Conservation (phyloP, 1,140 invertebrate genomes). For the Tetranychus urticae region DNA sequence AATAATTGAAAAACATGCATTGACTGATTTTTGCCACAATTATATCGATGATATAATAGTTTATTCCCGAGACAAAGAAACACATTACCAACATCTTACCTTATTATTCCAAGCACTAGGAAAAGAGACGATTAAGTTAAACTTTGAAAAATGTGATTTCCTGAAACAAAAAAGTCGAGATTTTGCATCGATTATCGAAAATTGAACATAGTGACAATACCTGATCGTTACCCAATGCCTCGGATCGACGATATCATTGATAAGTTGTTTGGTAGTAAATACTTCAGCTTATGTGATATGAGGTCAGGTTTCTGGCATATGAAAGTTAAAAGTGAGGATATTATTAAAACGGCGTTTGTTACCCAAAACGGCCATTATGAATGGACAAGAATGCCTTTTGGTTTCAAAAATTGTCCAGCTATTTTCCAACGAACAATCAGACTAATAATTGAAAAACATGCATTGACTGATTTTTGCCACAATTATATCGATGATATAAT, state of each 20-base stretch:
- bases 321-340: constrained; percentile 16
- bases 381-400: constrained; percentile 21
- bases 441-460: neutral
- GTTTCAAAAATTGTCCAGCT: constrained; percentile 15
- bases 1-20: neutral
- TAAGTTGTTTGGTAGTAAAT: constrained; percentile 15
- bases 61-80: constrained; percentile 11
- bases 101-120: no score
- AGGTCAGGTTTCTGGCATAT: constrained; percentile 25
- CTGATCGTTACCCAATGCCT: constrained; percentile 13
- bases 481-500: constrained; percentile 19
- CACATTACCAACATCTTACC: neutral
- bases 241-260: constrained; percentile 17
- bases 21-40: constrained; percentile 14
- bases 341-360: constrained; percentile 23
- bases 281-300: constrained; percentile 24
- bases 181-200: neutral
- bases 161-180: neutral
- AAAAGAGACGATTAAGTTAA: no score
- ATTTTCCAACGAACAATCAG: constrained; percentile 16
- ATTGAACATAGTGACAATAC: neutral
- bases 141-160: no score
- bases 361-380: constrained; percentile 20
- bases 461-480: constrained; percentile 13
- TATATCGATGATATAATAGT: constrained; percentile 19